Conservation (phyloP, 2,113 vertebrate genomes). For the Macroglossus sobrinus region DNA sequence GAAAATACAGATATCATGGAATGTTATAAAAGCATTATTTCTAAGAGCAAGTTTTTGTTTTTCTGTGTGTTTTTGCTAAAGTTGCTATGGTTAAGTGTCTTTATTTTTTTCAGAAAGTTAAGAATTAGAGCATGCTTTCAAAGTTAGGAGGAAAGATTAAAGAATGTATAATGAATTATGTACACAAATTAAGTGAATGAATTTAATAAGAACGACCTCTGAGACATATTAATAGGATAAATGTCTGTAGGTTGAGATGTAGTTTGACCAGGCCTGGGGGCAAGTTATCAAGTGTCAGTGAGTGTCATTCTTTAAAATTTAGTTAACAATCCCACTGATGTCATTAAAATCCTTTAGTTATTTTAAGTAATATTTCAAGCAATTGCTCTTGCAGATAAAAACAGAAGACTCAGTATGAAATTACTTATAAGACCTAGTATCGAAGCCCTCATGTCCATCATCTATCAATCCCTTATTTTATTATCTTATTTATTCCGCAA, state of each 20-base stretch:
- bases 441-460: neutral
- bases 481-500: neutral
- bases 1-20: neutral
- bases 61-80: neutral
- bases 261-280: neutral
- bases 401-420: neutral
- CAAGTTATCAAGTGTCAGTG: neutral
- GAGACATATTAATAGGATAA: neutral
- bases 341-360: neutral
- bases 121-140: neutral
- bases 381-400: neutral
- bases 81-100: neutral
- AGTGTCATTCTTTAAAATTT: neutral
- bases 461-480: neutral
- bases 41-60: neutral
- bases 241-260: neutral
- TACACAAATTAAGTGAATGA: neutral
- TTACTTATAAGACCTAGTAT: neutral
- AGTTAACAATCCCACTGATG: neutral
- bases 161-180: neutral
- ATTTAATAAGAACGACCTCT: neutral
- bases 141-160: neutral
- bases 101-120: neutral
- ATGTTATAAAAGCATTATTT: neutral
- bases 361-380: neutral